Conservation (phyloP, 92 coral and sea anemone genomes). For the Siderastrea radians region DNA sequence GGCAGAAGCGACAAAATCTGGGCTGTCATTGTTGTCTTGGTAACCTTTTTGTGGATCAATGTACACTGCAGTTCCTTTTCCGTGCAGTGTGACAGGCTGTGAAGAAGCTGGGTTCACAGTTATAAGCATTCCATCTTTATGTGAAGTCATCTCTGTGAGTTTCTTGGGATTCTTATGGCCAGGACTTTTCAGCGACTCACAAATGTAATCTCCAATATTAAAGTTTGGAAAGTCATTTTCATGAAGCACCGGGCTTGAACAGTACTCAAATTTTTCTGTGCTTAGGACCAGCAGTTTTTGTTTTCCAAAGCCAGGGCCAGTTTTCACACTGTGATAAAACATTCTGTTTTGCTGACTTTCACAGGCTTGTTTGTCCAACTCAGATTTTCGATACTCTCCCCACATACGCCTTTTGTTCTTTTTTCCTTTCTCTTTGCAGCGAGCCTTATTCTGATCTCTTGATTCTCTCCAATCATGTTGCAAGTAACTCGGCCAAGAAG, state of each 20-base stretch:
- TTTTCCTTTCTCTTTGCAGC: constrained; percentile 21
- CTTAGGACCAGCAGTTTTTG: background rate
- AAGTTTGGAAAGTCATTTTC: background rate
- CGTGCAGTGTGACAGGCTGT: constrained; percentile 19
- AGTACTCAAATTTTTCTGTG: constrained; percentile 5
- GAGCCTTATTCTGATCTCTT: constrained; percentile 23
- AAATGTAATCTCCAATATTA: constrained; percentile 55
- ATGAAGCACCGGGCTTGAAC: background rate
- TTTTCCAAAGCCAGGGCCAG: background rate
- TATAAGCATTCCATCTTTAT: background rate
- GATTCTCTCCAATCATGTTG: constrained; percentile 47
- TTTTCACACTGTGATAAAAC: background rate
- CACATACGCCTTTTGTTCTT: constrained; percentile 53
- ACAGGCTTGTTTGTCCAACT: background rate
- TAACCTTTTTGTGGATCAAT: constrained; percentile 29
- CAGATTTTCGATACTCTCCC: constrained; percentile 42
- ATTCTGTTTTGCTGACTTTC: background rate
- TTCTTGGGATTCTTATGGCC: background rate
- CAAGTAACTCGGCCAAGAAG: constrained; percentile 50
- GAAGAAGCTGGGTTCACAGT: constrained; percentile 57
- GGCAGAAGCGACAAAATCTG: background rate
- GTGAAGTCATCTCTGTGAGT: background rate
- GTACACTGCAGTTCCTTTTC: constrained; percentile 68
- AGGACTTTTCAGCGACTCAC: background rate
- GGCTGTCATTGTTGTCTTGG: constrained; percentile 5